Evolutionary conservation across 2,113 vertebrate species (phyloP).

Genomic region (Eptesicus fuscus): DNA sequence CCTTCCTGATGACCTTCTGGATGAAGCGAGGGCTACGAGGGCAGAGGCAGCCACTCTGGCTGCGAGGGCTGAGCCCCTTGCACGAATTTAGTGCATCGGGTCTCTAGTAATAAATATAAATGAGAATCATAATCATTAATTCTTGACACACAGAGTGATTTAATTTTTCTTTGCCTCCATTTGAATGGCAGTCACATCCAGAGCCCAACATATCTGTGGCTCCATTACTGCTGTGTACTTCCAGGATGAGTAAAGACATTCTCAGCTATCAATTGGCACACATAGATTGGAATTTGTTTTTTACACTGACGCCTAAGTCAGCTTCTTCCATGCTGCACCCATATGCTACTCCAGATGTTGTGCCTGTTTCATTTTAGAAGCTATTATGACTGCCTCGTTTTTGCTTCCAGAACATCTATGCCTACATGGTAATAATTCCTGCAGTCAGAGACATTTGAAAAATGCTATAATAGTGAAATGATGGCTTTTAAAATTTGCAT

Average conservation of each 20-base stretch:
- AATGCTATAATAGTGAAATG: conserved; percentile 32
- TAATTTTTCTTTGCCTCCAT: not conserved
- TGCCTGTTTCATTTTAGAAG: conserved; percentile 40
- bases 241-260: conserved; percentile 36
- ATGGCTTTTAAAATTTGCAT: conserved; percentile 51
- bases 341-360: conserved; percentile 51
- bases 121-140: conserved; percentile 18
- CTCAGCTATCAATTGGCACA: conserved; percentile 24
- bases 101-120: not conserved
- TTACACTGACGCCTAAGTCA: conserved; percentile 10
- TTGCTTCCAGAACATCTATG: conserved; percentile 46
- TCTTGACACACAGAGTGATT: not conserved
- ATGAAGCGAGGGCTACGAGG: no score
- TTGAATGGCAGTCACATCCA: conserved; percentile 31
- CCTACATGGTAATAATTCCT: conserved; percentile 46
- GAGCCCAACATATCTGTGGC: not conserved
- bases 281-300: conserved; percentile 40
- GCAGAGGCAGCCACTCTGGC: no score
- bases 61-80: no score
- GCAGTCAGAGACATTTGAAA: conserved; percentile 54
- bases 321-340: conserved; percentile 13
- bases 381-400: conserved; percentile 28
- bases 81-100: no score
- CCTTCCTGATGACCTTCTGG: no score
- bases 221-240: not conserved